These are phyloP conservation scores for Acromyrmex heyeri DNA, from an alignment of 1,140 invertebrate species.

Conservation along the genomic window DNA sequence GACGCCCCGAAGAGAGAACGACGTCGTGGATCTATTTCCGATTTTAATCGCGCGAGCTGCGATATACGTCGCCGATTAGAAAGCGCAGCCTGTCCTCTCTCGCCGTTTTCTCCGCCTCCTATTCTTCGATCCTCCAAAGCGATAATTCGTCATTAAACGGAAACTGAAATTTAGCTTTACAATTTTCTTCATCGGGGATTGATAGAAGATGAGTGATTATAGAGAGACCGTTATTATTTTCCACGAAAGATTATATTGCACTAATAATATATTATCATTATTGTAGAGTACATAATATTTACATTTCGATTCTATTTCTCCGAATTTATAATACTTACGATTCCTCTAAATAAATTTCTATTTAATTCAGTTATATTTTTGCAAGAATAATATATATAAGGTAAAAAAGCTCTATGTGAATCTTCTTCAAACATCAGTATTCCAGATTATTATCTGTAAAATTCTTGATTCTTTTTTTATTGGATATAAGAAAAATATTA, in stretches of 20 bases:
- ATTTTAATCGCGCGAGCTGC: conserved; percentile 46
- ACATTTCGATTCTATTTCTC: not conserved
- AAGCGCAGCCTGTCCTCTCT: not conserved
- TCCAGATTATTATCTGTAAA: not conserved
- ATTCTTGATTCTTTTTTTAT: too few relatives aligned
- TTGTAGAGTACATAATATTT: not conserved
- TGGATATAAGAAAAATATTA: too few relatives aligned
- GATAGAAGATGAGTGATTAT: not conserved
- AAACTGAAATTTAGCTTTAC: conserved; percentile 19
- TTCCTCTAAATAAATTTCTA: not conserved
- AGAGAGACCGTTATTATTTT: not conserved
- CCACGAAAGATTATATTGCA: not conserved
- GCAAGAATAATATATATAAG: not conserved
- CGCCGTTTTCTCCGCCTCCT: not conserved
- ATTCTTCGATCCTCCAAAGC: not conserved
- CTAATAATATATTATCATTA: not conserved
- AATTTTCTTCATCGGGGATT: not conserved
- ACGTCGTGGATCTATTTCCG: conserved; percentile 35
- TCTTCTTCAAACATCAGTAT: not conserved
- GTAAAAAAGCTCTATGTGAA: not conserved
- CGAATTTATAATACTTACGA: not conserved
- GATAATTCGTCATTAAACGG: conserved; percentile 20
- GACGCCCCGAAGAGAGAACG: conserved; percentile 13
- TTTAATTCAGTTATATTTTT: not conserved
- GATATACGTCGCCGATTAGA: conserved; percentile 50